A percentile compares a stretch with the other conserved stretches of the same genome.
Conservation (phyloP, 2,113 vertebrate species). For the Polypterus senegalus region DNA sequence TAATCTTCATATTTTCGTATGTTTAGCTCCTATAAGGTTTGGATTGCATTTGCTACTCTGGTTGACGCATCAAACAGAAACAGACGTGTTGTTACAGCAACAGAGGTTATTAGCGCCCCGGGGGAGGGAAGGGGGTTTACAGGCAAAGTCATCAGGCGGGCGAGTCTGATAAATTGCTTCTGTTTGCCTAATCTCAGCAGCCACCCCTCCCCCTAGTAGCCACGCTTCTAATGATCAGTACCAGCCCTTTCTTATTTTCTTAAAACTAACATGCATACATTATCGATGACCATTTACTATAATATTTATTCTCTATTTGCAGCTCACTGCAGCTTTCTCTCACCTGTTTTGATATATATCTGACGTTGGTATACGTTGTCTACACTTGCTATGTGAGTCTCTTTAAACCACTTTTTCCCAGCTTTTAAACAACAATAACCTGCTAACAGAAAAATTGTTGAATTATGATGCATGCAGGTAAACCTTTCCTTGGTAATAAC, state of each 20-base stretch:
- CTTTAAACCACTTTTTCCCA: too few species aligned
- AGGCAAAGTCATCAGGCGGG: not conserved
- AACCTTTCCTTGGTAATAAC: too few species aligned
- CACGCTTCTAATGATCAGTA: not conserved
- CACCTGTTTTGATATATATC: too few species aligned
- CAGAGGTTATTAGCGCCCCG: not conserved
- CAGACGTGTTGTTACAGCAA: not conserved
- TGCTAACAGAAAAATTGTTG: too few species aligned
- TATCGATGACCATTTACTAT: too few species aligned
- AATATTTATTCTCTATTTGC: too few species aligned
- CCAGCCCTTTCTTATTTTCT: not conserved
- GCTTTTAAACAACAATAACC: too few species aligned
- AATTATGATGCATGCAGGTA: too few species aligned
- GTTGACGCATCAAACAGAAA: not conserved
- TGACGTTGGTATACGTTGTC: too few species aligned
- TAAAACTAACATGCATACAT: too few species aligned
- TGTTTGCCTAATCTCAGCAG: not conserved
- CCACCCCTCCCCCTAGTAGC: not conserved
- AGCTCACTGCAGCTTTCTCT: too few species aligned
- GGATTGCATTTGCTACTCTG: not conserved
- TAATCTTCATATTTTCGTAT: not conserved
- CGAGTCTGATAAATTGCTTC: not conserved
- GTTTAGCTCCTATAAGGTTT: not conserved
- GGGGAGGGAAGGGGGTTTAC: not conserved
- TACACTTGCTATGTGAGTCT: too few species aligned